These are phyloP conservation scores for Saiga tatarica DNA, from an alignment of 2,113 vertebrate species.

Conservation along the genomic window DNA sequence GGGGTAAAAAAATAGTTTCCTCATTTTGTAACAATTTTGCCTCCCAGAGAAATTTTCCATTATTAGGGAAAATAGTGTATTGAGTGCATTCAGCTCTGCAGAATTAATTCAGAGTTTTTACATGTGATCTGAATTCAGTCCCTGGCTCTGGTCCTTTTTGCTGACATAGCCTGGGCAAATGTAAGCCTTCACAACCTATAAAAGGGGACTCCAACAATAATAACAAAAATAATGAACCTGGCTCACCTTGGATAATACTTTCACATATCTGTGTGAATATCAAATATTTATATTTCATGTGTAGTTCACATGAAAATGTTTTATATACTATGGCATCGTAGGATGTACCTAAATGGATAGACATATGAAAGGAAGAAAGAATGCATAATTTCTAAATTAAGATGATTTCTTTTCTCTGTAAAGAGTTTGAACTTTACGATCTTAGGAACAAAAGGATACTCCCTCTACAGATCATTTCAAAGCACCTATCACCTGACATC, in stretches of 20 bases:
- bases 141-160: background rate
- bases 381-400: constrained; percentile 31
- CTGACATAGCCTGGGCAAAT: background rate
- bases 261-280: background rate
- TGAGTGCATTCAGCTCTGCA: background rate
- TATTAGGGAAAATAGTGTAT: background rate
- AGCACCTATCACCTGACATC: background rate
- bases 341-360: background rate
- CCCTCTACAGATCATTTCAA: background rate
- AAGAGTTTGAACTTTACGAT: constrained; percentile 6
- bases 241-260: background rate
- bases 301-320: background rate
- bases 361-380: constrained; percentile 15
- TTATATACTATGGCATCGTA: background rate
- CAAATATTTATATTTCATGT: background rate
- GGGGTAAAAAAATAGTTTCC: background rate
- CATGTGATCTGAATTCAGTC: background rate
- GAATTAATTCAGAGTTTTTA: background rate
- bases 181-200: background rate
- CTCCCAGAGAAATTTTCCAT: background rate
- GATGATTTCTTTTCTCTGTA: constrained; percentile 12
- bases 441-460: constrained; percentile 26
- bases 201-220: background rate
- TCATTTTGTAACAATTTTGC: background rate
- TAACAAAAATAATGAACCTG: background rate